These are phyloP conservation scores for Neoascia interrupta DNA, from an alignment of 2,888 invertebrate species.

Conservation along the genomic window DNA sequence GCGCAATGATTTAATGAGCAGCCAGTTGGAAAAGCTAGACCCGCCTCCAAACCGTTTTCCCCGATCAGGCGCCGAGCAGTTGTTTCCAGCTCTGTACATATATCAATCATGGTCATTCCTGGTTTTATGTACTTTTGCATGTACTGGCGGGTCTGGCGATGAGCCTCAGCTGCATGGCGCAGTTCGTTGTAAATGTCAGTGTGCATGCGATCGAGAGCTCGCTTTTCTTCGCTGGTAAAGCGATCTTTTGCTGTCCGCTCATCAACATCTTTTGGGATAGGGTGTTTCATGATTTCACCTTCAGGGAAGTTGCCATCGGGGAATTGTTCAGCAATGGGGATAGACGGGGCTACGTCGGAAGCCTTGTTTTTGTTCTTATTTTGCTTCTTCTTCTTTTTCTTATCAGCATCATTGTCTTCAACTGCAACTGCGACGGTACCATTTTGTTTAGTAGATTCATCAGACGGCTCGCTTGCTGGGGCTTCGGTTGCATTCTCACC, in stretches of 20 bases:
- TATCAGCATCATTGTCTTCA: slow-evolving; percentile 72
- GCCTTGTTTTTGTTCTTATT: slow-evolving; percentile 84
- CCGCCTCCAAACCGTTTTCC: slow-evolving; percentile 97
- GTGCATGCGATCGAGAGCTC: slow-evolving; percentile 93
- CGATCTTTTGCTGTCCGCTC: slow-evolving; percentile 93
- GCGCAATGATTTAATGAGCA: slow-evolving; percentile 99
- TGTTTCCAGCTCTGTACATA: slow-evolving; percentile 96
- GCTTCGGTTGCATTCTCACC: slow-evolving; percentile 40
- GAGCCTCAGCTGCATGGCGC: slow-evolving; percentile 97
- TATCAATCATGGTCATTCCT: slow-evolving; percentile 99
- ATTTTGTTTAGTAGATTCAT: slow-evolving; percentile 43
- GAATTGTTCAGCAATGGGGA: slow-evolving; percentile 91
- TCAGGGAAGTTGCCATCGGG: slow-evolving; percentile 92
- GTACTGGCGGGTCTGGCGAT: slow-evolving; percentile 87
- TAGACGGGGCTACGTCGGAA: slow-evolving; percentile 88
- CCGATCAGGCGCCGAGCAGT: slow-evolving; percentile 94
- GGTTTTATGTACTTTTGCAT: slow-evolving; percentile 97
- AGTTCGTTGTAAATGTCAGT: slow-evolving; percentile 97
- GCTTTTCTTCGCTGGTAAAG: slow-evolving; percentile 91
- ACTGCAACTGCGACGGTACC: slow-evolving; percentile 78
- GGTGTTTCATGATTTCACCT: slow-evolving; percentile 94
- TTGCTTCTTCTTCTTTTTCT: slow-evolving; percentile 79
- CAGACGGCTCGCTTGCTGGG: slow-evolving; percentile 73
- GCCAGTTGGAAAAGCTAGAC: slow-evolving; percentile 97
- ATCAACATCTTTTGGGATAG: slow-evolving; percentile 83